Evolutionary conservation across 2,797 vertebrate genomes (phyloP), one percentile per base, ranked within the genome.

Genomic region (Dermochelys coriacea): DNA sequence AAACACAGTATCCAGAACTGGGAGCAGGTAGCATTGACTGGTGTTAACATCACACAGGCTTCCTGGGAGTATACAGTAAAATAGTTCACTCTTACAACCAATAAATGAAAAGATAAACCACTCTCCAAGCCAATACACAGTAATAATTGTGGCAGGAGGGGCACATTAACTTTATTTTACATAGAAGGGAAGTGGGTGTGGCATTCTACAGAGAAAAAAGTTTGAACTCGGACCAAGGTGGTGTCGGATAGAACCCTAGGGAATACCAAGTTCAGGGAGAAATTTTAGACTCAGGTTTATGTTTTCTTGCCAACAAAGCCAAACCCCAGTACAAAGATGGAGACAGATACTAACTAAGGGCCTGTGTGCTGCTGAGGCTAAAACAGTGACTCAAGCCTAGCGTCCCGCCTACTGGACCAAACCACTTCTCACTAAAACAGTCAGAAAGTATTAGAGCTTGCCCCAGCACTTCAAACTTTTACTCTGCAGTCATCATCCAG

Each of bases 1-100:
- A 34, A 99, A 99, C 95, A 99, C 84, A 0, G 99, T 99, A 97
- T 99, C 99, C 82, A 99, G 97, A 61, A 99, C 99, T 0, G 99
- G 99, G 45, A 99, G 98, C 98, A 98, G 93, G 97, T 99, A 99
- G 97, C 98, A 98, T 1, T 96, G 95, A 15, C 98, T 80, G 23
- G 97, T 98, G 94, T 97, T 91, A 8, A 89, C 82, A 51, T 97
- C 98, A 93, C 99, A 99, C 19, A 99, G 96, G 64, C 98, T 99
- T 84, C 99, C 99, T 99, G 95, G 34, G 91, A 97, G 59, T 80
- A 93, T 27, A 94, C 15, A 90, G 74, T 25, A 52, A 89, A 81
- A 95, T 87, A 82, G 10, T 31, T 79, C 89, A 84, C 74, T 93
- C 37, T 77, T 86, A 59, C 12, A 51, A 88, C 29, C 86, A 31